Evolutionary conservation across 2,797 vertebrate species (phyloP).

Genomic region (Miichthys miiuy): DNA sequence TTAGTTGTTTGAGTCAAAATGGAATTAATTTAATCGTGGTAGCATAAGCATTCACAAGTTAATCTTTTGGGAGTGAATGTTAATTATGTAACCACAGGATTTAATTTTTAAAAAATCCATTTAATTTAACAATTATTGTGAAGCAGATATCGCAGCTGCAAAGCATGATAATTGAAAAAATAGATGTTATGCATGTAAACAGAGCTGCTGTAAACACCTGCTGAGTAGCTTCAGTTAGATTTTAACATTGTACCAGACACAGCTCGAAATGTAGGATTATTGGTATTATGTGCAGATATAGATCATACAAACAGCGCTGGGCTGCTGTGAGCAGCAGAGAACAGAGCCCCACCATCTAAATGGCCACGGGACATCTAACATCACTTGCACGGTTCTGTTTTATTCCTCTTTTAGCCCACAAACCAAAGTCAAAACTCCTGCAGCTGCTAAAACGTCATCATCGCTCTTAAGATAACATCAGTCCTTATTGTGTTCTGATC

Average conservation of each 20-base stretch:
- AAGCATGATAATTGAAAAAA: conserved; percentile 5
- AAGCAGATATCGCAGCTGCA: conserved; percentile 14
- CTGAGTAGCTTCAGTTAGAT: not conserved
- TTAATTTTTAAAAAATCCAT: not conserved
- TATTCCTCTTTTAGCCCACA: not conserved
- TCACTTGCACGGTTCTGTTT: not conserved
- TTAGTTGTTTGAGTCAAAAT: not conserved
- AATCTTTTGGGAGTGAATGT: not conserved
- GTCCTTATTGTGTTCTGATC: conserved; percentile 27
- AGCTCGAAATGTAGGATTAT: conserved; percentile 19
- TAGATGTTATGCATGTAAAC: conserved; percentile 12
- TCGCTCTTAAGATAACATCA: conserved; percentile 31
- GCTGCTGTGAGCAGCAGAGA: conserved; percentile 18
- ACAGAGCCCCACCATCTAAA: conserved; percentile 5
- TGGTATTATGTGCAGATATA: conserved; percentile 27
- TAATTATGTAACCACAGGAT: conserved; percentile 2
- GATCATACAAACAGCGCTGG: conserved; percentile 12
- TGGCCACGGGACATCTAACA: conserved; percentile 6
- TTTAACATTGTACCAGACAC: conserved; percentile 11
- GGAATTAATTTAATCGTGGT: not conserved
- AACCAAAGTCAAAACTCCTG: conserved; percentile 19
- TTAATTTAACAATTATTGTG: conserved; percentile 18
- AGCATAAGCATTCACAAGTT: not conserved
- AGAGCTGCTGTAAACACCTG: conserved; percentile 1
- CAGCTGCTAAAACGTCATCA: conserved; percentile 28